Percentiles rank a stretch among this genome's conserved stretches.
phyloP scores from a whole-genome alignment of 2,888 invertebrate genomes.

The Fissipunctia ypsillon region DNA sequence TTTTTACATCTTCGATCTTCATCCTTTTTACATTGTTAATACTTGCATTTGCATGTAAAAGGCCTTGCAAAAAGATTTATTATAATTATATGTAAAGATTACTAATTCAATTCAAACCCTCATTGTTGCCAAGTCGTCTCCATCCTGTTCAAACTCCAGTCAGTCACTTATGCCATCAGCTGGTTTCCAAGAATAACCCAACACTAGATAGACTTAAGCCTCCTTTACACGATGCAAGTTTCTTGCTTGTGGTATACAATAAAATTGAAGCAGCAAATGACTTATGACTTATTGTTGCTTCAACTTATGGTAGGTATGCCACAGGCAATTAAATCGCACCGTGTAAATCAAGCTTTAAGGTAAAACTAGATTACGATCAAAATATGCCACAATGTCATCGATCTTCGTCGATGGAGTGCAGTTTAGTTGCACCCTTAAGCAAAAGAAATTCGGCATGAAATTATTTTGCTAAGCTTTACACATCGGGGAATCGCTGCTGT shows the following conservation, averaged over 20 bases:
- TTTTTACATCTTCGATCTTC: no score
- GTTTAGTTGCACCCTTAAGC: no score
- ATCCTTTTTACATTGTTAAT: background rate
- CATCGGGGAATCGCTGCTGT: background rate
- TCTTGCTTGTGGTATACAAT: background rate
- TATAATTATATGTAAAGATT: conserved; percentile 37
- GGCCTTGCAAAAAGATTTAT: conserved; percentile 32
- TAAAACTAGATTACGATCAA: background rate
- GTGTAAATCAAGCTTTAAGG: background rate
- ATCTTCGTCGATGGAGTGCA: background rate
- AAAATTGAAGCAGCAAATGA: no score
- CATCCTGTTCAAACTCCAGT: conserved; percentile 44
- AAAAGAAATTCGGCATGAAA: no score
- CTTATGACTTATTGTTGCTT: background rate
- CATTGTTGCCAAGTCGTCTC: conserved; percentile 45
- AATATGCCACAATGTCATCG: conserved; percentile 7
- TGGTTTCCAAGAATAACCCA: conserved; percentile 6
- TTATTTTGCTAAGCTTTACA: background rate
- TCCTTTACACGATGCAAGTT: background rate
- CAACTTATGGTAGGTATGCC: background rate
- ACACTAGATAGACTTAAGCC: background rate
- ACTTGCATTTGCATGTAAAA: background rate
- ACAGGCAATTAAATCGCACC: background rate
- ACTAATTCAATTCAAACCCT: conserved; percentile 27
- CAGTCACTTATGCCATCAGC: conserved; percentile 11